These are phyloP conservation scores for Caenorhabditis japonica DNA, from an alignment of 2,888 invertebrate genomes.

Conservation along the genomic window DNA sequence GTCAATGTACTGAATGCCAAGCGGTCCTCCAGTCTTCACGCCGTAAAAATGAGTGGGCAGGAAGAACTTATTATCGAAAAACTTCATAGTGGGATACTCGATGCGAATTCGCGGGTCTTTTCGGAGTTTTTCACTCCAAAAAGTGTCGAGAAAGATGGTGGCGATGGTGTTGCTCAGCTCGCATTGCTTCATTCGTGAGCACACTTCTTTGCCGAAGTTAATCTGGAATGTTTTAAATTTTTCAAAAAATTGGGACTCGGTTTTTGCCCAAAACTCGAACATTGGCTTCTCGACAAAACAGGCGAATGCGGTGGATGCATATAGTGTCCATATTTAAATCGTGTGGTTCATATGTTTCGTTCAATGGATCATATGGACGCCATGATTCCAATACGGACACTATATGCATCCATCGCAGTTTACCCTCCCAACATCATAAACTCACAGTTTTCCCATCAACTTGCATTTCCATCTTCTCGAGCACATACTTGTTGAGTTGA, in stretches of 20 bases:
- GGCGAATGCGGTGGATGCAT: too few species aligned
- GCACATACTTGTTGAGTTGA: slow-evolving; percentile 69
- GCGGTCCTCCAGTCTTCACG: slow-evolving; percentile 60
- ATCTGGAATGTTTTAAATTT: slow-evolving; percentile 24
- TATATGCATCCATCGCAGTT: too few species aligned
- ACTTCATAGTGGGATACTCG: slow-evolving; percentile 75
- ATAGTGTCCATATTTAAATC: too few species aligned
- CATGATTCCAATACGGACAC: too few species aligned
- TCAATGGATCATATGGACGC: too few species aligned
- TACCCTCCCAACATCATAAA: too few species aligned
- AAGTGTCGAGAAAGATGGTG: slow-evolving; percentile 73
- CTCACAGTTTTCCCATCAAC: slow-evolving; percentile 59
- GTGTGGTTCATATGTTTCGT: too few species aligned
- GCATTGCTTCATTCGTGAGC: slow-evolving; percentile 70
- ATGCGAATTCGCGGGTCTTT: slow-evolving; percentile 70
- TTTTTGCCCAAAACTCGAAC: too few species aligned
- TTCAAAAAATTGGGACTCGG: too few species aligned
- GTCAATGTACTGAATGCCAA: slow-evolving; percentile 66
- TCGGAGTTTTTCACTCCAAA: slow-evolving; percentile 74
- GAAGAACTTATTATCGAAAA: slow-evolving; percentile 76
- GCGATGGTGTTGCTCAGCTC: slow-evolving; percentile 72
- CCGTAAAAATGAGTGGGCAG: slow-evolving; percentile 77
- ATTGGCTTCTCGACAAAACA: too few species aligned
- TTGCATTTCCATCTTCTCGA: slow-evolving; percentile 72
- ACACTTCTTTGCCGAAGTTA: slow-evolving; percentile 73